Percentiles rank a stretch among this genome's conserved stretches.
phyloP scores from a whole-genome alignment of 2,888 invertebrate species.

The Leptinotarsa tumamoca region DNA sequence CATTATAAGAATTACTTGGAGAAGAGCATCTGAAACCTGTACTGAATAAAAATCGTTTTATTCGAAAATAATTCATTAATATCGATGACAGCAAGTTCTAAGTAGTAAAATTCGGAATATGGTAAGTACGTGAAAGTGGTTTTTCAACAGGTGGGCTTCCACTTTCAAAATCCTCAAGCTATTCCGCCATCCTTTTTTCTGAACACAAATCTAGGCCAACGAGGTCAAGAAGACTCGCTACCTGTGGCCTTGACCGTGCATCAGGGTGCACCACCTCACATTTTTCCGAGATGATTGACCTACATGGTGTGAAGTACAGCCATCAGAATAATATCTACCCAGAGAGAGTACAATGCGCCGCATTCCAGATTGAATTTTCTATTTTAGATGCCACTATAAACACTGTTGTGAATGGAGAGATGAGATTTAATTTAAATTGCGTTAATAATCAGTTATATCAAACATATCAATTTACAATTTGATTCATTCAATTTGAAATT shows the following conservation, averaged over 20 bases:
- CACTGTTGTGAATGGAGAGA: no score
- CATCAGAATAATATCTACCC: not conserved
- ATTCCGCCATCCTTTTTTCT: constrained; percentile 5
- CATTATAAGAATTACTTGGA: no score
- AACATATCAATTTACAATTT: no score
- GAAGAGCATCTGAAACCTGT: no score
- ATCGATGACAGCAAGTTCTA: not conserved
- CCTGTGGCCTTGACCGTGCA: constrained; percentile 49
- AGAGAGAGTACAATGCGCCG: not conserved
- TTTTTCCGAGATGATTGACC: constrained; percentile 39
- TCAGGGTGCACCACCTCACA: constrained; percentile 40
- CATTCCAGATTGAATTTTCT: not conserved
- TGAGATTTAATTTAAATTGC: no score
- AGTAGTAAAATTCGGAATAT: not conserved
- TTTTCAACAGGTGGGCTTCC: constrained; percentile 20
- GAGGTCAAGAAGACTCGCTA: constrained; percentile 30
- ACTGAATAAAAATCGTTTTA: not conserved
- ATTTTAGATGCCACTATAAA: no score
- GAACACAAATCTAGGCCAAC: constrained; percentile 30
- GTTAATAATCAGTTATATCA: no score
- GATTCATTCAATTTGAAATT: no score
- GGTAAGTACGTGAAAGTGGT: constrained; percentile 15
- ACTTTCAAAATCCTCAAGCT: constrained; percentile 11
- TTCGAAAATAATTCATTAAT: not conserved
- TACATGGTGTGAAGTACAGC: constrained; percentile 32